phyloP scores from a whole-genome alignment of 2,888 invertebrate genomes.

The Thecocarcelia acutangulata region DNA sequence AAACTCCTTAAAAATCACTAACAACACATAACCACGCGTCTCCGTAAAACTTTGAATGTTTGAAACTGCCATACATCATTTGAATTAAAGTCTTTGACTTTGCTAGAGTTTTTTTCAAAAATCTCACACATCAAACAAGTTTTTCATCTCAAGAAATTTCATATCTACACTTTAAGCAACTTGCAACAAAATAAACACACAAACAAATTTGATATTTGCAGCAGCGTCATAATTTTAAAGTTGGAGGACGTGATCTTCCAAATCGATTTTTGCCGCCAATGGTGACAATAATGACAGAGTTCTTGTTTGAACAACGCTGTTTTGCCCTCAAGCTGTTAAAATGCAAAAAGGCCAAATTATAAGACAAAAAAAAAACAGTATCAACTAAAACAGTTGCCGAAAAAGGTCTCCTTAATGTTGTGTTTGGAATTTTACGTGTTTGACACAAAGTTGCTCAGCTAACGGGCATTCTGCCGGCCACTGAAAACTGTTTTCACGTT shows the following conservation, averaged over 20 bases:
- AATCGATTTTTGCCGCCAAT: slow-evolving; percentile 71
- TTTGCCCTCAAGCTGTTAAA: slow-evolving; percentile 54
- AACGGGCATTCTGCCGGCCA: slow-evolving; percentile 44
- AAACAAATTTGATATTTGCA: not conserved
- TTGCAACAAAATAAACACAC: not conserved
- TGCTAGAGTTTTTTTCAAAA: not conserved
- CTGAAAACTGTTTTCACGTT: slow-evolving; percentile 1
- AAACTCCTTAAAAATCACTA: slow-evolving; percentile 22
- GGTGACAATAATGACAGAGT: slow-evolving; percentile 72
- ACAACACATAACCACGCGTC: slow-evolving; percentile 51
- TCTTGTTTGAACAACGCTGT: slow-evolving; percentile 74
- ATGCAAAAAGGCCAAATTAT: slow-evolving; percentile 39
- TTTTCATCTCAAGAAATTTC: slow-evolving; percentile 32
- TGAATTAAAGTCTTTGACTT: not conserved
- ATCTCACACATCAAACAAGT: slow-evolving; percentile 51
- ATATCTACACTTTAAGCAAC: not conserved
- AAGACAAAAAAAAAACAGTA: slow-evolving; percentile 8
- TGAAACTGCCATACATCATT: slow-evolving; percentile 5
- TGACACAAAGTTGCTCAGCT: slow-evolving; percentile 41
- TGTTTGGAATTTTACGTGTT: slow-evolving; percentile 50
- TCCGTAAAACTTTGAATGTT: not conserved
- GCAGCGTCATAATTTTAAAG: slow-evolving; percentile 41
- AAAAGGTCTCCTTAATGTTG: slow-evolving; percentile 44
- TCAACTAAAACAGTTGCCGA: slow-evolving; percentile 44
- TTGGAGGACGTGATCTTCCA: slow-evolving; percentile 59